Percentiles rank a stretch among this genome's conserved stretches.
Conservation (phyloP, 2,888 invertebrate species). For the Brachyptera putata region DNA sequence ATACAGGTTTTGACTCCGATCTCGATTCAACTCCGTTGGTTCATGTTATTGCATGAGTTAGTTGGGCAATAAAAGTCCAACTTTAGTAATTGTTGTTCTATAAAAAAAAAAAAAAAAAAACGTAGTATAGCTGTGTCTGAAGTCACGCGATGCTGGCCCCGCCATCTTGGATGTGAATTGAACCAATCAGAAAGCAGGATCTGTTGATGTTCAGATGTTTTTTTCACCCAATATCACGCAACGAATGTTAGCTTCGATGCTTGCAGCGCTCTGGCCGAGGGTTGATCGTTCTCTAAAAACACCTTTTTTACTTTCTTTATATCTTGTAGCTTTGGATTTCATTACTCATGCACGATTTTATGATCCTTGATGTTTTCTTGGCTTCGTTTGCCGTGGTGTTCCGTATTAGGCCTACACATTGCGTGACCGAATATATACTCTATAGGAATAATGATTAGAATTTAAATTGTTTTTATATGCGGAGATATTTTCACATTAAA, state of each 20-base stretch:
- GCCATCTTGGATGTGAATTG: slow-evolving; percentile 5
- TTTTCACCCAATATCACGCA: neutral
- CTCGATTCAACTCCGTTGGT: too few relatives aligned
- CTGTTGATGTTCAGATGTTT: neutral
- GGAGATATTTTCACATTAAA: slow-evolving; percentile 19
- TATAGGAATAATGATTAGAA: neutral
- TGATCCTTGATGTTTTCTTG: neutral
- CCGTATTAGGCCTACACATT: neutral
- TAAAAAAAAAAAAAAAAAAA: neutral
- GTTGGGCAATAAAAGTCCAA: slow-evolving; percentile 17
- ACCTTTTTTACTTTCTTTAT: slow-evolving; percentile 7
- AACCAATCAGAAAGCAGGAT: slow-evolving; percentile 4
- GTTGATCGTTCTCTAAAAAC: too few relatives aligned
- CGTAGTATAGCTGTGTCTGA: neutral
- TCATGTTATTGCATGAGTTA: slow-evolving; percentile 10
- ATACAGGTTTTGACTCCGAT: too few relatives aligned
- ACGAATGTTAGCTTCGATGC: neutral
- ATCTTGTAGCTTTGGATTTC: neutral
- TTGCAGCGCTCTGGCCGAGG: too few relatives aligned
- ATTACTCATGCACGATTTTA: slow-evolving; percentile 4
- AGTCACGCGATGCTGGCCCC: slow-evolving; percentile 12
- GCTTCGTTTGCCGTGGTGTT: neutral
- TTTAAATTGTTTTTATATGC: neutral
- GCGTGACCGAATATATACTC: slow-evolving; percentile 1
- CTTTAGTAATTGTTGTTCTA: slow-evolving; percentile 14